These are phyloP conservation scores for Cerastoderma edule DNA, from an alignment of 2,888 invertebrate species.

Conservation along the genomic window DNA sequence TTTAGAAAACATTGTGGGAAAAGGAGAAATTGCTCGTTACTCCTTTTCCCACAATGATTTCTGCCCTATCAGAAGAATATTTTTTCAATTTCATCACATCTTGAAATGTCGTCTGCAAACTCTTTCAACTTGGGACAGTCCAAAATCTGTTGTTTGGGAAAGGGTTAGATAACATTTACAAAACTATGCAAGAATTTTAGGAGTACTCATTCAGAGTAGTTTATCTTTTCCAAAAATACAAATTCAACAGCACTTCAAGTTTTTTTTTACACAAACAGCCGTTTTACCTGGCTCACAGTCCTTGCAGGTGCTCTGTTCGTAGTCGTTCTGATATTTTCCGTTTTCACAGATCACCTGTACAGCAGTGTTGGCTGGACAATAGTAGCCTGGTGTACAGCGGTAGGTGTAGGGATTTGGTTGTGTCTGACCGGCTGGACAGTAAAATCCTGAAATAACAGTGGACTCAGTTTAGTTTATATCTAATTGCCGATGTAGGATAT, in stretches of 20 bases:
- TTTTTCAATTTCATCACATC: too few species aligned
- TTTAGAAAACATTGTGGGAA: too few species aligned
- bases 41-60: too few species aligned
- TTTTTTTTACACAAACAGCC: slow-evolving; percentile 62
- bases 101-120: too few species aligned
- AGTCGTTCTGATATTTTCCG: slow-evolving; percentile 75
- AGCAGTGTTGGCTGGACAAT: slow-evolving; percentile 68
- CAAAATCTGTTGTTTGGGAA: too few species aligned
- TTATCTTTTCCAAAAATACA: slow-evolving; percentile 10
- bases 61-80: too few species aligned
- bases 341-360: slow-evolving; percentile 69
- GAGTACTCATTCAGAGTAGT: background rate
- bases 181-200: too few species aligned
- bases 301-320: slow-evolving; percentile 73
- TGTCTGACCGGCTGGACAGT: slow-evolving; percentile 79
- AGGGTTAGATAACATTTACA: too few species aligned
- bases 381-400: slow-evolving; percentile 76
- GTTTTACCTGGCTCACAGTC: slow-evolving; percentile 77
- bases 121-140: too few species aligned
- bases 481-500: too few species aligned
- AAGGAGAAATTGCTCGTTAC: too few species aligned
- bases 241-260: background rate
- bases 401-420: slow-evolving; percentile 74
- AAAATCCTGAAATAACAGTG: slow-evolving; percentile 75
- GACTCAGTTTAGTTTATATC: too few species aligned